phyloP scores from a whole-genome alignment of 2,888 invertebrate species.

The Latrodectus elegans region DNA sequence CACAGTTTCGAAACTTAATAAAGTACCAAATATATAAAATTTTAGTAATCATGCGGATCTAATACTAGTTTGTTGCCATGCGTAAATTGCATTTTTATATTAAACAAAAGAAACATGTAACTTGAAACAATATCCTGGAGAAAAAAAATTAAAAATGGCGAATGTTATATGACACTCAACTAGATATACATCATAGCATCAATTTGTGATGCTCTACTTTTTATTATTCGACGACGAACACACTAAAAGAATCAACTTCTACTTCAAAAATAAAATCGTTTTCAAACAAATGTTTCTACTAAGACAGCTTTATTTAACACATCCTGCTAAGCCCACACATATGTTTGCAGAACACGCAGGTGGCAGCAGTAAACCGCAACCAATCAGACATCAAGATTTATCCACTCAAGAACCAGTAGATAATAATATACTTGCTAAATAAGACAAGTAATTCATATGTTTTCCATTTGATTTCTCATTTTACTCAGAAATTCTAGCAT shows the following conservation, averaged over 20 bases:
- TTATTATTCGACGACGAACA: conserved; percentile 10
- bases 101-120: too few species aligned
- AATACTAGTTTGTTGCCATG: too few species aligned
- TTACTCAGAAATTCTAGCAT: too few species aligned
- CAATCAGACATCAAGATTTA: conserved; percentile 21
- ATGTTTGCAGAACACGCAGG: conserved; percentile 56
- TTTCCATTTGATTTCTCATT: too few species aligned
- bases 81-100: too few species aligned
- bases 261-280: not conserved
- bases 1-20: too few species aligned
- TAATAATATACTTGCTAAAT: not conserved
- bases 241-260: not conserved
- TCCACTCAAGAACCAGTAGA: not conserved
- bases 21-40: too few species aligned
- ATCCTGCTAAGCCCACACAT: conserved; percentile 57
- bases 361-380: conserved; percentile 37
- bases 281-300: conserved; percentile 13
- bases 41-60: too few species aligned
- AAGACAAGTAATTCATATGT: too few species aligned
- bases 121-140: too few species aligned
- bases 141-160: too few species aligned
- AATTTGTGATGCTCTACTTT: conserved; percentile 21
- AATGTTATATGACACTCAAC: too few species aligned
- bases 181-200: not conserved
- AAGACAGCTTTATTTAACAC: not conserved